Conservation (phyloP, 2,797 vertebrate genomes). For the Oreortyx pictus region DNA sequence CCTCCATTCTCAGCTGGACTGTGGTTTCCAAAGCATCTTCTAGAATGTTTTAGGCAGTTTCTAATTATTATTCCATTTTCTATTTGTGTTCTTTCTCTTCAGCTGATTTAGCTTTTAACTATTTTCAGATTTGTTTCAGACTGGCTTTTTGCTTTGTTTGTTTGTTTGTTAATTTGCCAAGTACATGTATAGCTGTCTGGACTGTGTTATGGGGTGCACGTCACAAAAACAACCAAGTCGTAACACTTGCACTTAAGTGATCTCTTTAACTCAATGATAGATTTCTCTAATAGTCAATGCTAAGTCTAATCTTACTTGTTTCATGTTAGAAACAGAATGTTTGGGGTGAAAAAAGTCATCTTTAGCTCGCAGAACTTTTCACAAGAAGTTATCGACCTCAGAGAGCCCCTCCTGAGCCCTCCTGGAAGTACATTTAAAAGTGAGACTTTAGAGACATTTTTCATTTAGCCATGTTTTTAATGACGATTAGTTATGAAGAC, state of each 20-base stretch:
- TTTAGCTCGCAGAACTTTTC: not conserved
- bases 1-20: not conserved
- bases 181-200: not conserved
- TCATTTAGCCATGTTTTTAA: not conserved
- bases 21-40: conserved; percentile 32
- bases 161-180: not conserved
- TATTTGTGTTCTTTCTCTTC: conserved; percentile 44
- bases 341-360: not conserved
- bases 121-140: not conserved
- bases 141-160: not conserved
- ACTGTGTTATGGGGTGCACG: not conserved
- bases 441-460: not conserved
- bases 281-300: not conserved
- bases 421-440: not conserved
- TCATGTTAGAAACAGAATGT: not conserved
- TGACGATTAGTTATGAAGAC: not conserved
- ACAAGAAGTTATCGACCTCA: not conserved
- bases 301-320: not conserved
- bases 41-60: conserved; percentile 34
- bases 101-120: conserved; percentile 18
- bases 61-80: conserved; percentile 29
- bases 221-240: not conserved
- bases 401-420: not conserved
- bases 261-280: not conserved
- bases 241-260: not conserved